Evolutionary conservation across 1,140 invertebrate genomes (phyloP).

Genomic region (Chrysomallon squamiferum): DNA sequence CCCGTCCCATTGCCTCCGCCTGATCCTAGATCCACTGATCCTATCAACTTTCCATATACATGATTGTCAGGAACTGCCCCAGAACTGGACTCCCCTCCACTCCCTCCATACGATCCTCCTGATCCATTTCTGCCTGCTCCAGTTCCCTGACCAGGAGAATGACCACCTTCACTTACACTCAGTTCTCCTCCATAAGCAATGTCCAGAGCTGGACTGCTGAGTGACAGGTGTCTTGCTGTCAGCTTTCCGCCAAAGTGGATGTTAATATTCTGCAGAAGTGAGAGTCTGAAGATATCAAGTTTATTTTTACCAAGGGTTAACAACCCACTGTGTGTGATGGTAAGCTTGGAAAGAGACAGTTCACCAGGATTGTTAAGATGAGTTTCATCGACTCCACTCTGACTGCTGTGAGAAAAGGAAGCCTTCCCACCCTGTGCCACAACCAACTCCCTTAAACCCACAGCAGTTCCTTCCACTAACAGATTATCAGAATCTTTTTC

Average conservation of each 20-base stretch:
- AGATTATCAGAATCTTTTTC: slow-evolving; percentile 25
- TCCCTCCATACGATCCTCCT: too few relatives aligned
- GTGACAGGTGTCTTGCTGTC: slow-evolving; percentile 22
- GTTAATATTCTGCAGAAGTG: slow-evolving; percentile 31
- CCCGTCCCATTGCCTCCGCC: too few relatives aligned
- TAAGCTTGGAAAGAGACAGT: slow-evolving; percentile 35
- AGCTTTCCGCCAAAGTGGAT: slow-evolving; percentile 42
- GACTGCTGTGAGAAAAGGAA: slow-evolving; percentile 29
- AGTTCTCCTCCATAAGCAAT: slow-evolving; percentile 37
- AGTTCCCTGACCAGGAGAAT: slow-evolving; percentile 9
- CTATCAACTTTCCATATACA: too few relatives aligned
- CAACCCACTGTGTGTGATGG: slow-evolving; percentile 33
- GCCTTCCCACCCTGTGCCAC: slow-evolving; percentile 39
- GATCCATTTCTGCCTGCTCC: slow-evolving; percentile 27
- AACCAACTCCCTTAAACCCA: slow-evolving; percentile 37
- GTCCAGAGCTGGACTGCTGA: slow-evolving; percentile 26
- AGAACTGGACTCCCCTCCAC: too few relatives aligned
- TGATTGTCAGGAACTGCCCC: too few relatives aligned
- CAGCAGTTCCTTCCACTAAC: slow-evolving; percentile 31
- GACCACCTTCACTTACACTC: slow-evolving; percentile 26
- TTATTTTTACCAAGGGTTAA: slow-evolving; percentile 33
- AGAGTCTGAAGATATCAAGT: slow-evolving; percentile 22
- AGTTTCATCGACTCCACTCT: slow-evolving; percentile 26
- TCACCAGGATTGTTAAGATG: slow-evolving; percentile 25
- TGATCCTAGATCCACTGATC: too few relatives aligned